Evolutionary conservation across 2,888 invertebrate genomes (phyloP).

Genomic region (Trissolcus brochymenae): DNA sequence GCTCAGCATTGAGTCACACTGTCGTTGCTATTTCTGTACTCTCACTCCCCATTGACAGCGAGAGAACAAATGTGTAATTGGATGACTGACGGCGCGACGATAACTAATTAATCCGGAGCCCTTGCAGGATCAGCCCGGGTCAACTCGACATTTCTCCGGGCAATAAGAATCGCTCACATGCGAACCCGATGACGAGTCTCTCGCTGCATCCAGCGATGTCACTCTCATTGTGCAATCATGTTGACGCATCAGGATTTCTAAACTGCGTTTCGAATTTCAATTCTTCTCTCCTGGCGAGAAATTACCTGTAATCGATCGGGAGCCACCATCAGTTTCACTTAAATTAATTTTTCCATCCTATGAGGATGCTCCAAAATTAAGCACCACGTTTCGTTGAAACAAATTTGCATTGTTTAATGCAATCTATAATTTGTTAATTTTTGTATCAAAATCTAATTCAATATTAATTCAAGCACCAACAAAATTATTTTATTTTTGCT

Average conservation of each 20-base stretch:
- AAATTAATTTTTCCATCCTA: too few relatives aligned
- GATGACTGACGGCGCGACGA: slow-evolving; percentile 30
- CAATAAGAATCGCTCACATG: slow-evolving; percentile 6
- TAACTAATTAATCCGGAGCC: slow-evolving; percentile 47
- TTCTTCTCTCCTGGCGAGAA: background rate
- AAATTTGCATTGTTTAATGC: too few relatives aligned
- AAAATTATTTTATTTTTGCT: too few relatives aligned
- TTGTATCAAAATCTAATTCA: too few relatives aligned
- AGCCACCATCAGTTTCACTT: too few relatives aligned
- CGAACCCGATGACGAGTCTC: slow-evolving; percentile 10
- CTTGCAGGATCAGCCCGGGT: slow-evolving; percentile 28
- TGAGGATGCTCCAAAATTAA: too few relatives aligned
- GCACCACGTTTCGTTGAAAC: too few relatives aligned
- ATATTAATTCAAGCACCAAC: too few relatives aligned
- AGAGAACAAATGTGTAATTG: slow-evolving; percentile 41
- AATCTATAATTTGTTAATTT: too few relatives aligned
- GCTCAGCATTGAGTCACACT: background rate
- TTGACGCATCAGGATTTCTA: slow-evolving; percentile 16
- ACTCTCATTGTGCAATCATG: slow-evolving; percentile 6
- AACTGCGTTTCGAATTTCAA: slow-evolving; percentile 7
- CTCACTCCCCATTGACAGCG: slow-evolving; percentile 31
- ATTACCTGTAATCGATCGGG: background rate
- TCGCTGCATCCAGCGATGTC: background rate
- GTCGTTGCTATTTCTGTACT: slow-evolving; percentile 33
- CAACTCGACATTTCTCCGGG: slow-evolving; percentile 32